phyloP scores from a whole-genome alignment of 1,140 invertebrate genomes.

The Drosophila pectinifera region DNA sequence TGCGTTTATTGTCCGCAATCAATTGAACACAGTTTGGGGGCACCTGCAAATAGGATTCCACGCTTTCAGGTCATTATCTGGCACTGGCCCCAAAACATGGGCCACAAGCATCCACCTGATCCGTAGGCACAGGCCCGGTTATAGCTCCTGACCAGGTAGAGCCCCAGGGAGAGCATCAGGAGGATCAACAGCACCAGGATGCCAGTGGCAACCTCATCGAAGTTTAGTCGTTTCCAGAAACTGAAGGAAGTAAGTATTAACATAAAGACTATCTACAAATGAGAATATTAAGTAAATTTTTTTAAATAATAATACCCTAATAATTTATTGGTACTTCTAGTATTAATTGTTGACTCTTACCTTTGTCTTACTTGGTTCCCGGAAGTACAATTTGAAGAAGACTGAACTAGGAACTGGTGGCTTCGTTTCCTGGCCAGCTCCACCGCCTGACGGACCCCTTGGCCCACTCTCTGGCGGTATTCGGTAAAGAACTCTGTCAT shows the following conservation, averaged over 20 bases:
- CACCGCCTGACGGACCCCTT: neutral
- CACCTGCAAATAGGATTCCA: neutral
- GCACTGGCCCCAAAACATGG: conserved; percentile 41
- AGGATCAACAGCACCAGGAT: neutral
- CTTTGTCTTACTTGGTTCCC: neutral
- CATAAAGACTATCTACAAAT: too few species aligned
- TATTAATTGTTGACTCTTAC: neutral
- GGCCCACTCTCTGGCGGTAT: neutral
- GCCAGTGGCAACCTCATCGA: neutral
- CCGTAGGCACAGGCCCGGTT: conserved; percentile 41
- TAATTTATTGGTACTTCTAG: neutral
- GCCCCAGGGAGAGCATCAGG: neutral
- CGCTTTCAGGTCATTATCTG: conserved; percentile 14
- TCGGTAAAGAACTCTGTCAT: conserved; percentile 4
- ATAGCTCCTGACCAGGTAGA: conserved; percentile 37
- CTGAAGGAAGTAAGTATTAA: neutral
- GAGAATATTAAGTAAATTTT: too few species aligned
- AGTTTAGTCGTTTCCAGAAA: neutral
- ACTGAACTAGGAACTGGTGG: too few species aligned
- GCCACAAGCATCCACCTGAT: conserved; percentile 35
- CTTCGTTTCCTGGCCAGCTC: neutral
- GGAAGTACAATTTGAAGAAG: too few species aligned
- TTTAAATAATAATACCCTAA: too few species aligned
- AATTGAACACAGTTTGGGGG: conserved; percentile 11
- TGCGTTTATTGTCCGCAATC: conserved; percentile 17